Evolutionary conservation across 2,113 vertebrate genomes (phyloP), one percentile per base, ranked within the genome.

Genomic region (Mastomys coucha): DNA sequence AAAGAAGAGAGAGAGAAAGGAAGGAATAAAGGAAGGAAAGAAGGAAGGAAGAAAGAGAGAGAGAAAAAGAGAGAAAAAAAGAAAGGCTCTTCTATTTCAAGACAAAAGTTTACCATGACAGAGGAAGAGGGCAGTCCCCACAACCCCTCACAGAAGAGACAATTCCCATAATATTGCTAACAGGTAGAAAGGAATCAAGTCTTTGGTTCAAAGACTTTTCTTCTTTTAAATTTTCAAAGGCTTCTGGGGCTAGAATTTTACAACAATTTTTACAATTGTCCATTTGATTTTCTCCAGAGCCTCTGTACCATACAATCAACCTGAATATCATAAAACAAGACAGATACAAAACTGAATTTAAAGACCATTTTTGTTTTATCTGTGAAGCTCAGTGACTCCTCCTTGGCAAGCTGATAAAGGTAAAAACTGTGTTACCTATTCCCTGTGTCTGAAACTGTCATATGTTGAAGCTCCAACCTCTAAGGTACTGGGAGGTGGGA

Each of bases 261-360:
- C 20, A 77, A 69, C 20, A 58, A 63, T 63, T 92, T 92, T 60
- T 73, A 9, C 4, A 45, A 39, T 28, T 78, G 36, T 56, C 22
- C 39, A 56, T 45, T 70, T 58, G 36, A 5, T 86, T 72, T 63
- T 51, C 22, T 22, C 56, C 4, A 60, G 33, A 70, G 49, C 24
- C 31, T 84, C 24, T 86, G 31, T 53, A 26, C 49, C 33, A 49
- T 9, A n/a, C 5, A 72, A 94, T 53, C 73, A 70, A 51, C 39
- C 67, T 51, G 39, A 89, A 72, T 49, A n/a, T 7, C 17, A 69
- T 11, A 22, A 95, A 93, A 70, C 14, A 51, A 90, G 85, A 70
- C 53, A 94, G 92, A 84, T 56, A 31, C 22, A 88, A 60, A 82
- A 53, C 77, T 91, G 89, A 93, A 86, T 85, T 67, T 91, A 65